phyloP scores from a whole-genome alignment of 2,797 vertebrate genomes.

The Onychomys leucogaster region DNA sequence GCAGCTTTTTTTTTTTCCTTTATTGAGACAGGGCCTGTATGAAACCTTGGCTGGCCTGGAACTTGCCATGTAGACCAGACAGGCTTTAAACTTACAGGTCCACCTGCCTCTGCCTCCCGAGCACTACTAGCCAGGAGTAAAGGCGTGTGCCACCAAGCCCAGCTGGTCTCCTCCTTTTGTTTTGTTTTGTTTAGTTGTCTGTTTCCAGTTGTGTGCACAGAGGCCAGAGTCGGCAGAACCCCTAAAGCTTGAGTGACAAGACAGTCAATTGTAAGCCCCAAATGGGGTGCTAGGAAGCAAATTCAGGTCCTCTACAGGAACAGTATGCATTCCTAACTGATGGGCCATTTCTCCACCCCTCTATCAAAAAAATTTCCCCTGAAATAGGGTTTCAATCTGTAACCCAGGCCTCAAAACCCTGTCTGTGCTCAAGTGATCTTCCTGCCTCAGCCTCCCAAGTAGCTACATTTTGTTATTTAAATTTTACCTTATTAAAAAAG shows the following conservation, averaged over 20 bases:
- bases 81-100: background rate
- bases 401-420: background rate
- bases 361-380: background rate
- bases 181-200: background rate
- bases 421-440: background rate
- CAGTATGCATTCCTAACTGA: background rate
- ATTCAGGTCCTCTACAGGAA: background rate
- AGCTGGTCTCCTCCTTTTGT: background rate
- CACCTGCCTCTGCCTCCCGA: background rate
- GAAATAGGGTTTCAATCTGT: background rate
- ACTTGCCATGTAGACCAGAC: background rate
- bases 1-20: background rate
- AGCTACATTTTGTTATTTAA: background rate
- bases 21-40: background rate
- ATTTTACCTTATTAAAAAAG: background rate
- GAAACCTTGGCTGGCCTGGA: background rate
- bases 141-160: background rate
- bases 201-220: background rate
- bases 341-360: background rate
- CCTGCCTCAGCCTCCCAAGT: background rate
- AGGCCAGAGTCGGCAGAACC: background rate
- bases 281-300: background rate
- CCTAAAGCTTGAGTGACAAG: background rate
- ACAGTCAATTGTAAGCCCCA: background rate
- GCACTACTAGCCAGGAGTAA: background rate